These are phyloP conservation scores for Amphimedon queenslandica DNA, from an alignment of 37 sponge, comb jelly and placozoan genomes.

Conservation along the genomic window DNA sequence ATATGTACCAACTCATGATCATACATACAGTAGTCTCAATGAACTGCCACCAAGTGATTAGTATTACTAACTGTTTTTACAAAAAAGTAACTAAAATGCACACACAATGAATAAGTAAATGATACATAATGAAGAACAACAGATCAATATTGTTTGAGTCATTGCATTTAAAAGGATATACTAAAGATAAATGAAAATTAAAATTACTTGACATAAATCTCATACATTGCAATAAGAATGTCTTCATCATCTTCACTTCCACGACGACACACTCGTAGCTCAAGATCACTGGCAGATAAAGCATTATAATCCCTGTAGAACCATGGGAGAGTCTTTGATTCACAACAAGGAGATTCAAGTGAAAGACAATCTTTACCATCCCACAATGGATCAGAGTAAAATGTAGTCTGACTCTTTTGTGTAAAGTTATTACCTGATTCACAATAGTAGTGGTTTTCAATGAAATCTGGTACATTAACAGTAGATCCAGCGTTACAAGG, in stretches of 20 bases:
- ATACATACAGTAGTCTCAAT: no score
- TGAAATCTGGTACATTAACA: not conserved
- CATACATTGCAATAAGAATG: not conserved
- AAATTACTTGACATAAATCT: not conserved
- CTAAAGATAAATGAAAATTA: not conserved
- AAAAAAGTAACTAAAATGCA: no score
- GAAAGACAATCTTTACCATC: constrained; percentile 13
- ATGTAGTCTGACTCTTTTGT: not conserved
- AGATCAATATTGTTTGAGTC: no score
- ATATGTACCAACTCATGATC: no score
- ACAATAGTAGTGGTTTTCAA: constrained; percentile 32
- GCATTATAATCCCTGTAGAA: constrained; percentile 3
- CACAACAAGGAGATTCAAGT: constrained; percentile 1
- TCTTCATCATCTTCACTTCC: not conserved
- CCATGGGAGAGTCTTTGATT: constrained; percentile 12
- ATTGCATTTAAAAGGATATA: no score
- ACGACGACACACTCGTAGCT: constrained; percentile 20
- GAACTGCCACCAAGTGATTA: no score
- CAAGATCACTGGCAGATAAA: constrained; percentile 1
- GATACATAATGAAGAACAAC: no score
- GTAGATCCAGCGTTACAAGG: not conserved
- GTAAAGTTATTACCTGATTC: not conserved
- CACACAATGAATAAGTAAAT: no score
- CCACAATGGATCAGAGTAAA: constrained; percentile 16
- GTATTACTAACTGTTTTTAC: no score